Evolutionary conservation across 2,888 invertebrate genomes (phyloP).

Genomic region (Hybos culiciformis): DNA sequence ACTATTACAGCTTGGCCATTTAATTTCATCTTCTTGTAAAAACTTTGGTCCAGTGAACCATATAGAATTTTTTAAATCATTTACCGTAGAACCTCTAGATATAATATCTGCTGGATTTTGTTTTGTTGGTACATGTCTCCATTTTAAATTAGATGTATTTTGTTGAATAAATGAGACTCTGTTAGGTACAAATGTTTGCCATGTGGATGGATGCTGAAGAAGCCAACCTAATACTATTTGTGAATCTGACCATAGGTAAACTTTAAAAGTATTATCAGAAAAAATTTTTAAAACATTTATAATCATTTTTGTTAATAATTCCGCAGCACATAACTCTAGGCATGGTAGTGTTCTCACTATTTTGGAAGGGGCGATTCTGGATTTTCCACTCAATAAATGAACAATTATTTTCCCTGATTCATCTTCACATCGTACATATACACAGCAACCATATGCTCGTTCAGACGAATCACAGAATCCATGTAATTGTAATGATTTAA

Average conservation of each 20-base stretch:
- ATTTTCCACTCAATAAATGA: not conserved
- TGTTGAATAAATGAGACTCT: no score
- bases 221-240: no score
- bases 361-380: not conserved
- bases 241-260: no score
- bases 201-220: slow-evolving; percentile 4
- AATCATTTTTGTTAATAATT: no score
- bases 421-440: not conserved
- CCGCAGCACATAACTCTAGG: not conserved
- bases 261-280: no score
- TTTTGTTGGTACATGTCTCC: no score
- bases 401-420: not conserved
- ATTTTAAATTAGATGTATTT: no score
- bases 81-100: slow-evolving; percentile 17
- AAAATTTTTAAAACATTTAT: no score
- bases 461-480: no score
- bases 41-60: not conserved
- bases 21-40: not conserved
- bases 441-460: no score
- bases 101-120: slow-evolving; percentile 23
- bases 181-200: slow-evolving; percentile 13
- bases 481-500: no score
- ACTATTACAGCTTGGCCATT: no score
- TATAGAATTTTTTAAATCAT: not conserved
- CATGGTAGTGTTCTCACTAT: not conserved